phyloP scores from a whole-genome alignment of 2,797 vertebrate species.

The Chloroceryle amazona region DNA sequence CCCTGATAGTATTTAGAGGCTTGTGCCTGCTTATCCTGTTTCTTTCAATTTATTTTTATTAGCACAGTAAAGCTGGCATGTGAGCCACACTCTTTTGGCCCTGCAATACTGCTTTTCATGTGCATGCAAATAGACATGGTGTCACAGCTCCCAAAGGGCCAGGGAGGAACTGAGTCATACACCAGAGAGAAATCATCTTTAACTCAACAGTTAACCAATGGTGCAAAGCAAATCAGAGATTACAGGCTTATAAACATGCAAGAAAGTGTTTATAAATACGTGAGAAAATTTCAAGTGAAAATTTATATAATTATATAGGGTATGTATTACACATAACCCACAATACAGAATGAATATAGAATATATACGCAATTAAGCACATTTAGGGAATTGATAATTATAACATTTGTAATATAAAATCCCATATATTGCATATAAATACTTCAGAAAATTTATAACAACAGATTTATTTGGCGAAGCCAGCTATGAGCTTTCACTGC shows the following conservation, averaged over 20 bases:
- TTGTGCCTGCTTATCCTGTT: not conserved
- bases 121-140: rapidly evolving
- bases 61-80: not conserved
- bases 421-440: not conserved
- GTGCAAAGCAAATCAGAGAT: not conserved
- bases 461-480: not conserved
- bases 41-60: not conserved
- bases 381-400: not conserved
- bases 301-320: not conserved
- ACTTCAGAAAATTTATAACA: not conserved
- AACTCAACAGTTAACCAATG: not conserved
- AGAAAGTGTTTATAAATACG: not conserved
- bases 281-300: not conserved
- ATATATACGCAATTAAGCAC: not conserved
- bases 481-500: not conserved
- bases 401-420: not conserved
- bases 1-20: not conserved
- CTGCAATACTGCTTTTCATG: not conserved
- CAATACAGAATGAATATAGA: not conserved
- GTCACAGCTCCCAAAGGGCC: not conserved
- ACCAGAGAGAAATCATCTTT: not conserved
- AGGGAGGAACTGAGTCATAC: not conserved
- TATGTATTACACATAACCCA: not conserved
- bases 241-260: not conserved
- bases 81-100: rapidly evolving